phyloP scores from a whole-genome alignment of 2,797 vertebrate species.

The Hipposideros larvatus region DNA sequence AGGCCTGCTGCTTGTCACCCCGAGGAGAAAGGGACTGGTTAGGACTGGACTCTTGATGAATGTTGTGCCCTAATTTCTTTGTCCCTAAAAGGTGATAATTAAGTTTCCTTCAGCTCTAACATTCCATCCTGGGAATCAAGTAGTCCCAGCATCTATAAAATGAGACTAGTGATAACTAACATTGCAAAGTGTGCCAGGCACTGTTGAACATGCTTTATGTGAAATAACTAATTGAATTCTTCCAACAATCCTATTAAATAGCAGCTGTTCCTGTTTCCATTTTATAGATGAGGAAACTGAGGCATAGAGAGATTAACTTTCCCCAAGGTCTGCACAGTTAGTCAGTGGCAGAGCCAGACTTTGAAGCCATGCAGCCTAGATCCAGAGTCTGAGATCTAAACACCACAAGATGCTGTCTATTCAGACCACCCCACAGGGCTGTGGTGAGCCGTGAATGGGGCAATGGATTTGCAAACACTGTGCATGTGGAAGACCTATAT shows the following conservation, averaged over 20 bases:
- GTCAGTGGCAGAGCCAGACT: neutral
- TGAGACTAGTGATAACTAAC: neutral
- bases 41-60: neutral
- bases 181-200: neutral
- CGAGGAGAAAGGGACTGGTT: neutral
- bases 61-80: neutral
- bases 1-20: neutral
- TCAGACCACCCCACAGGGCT: neutral
- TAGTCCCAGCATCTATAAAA: neutral
- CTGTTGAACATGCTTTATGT: neutral
- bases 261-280: neutral
- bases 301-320: neutral
- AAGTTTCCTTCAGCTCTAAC: neutral
- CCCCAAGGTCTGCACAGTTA: neutral
- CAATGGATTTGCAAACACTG: neutral
- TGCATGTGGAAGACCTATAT: neutral
- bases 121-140: neutral
- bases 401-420: neutral
- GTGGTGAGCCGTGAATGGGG: neutral
- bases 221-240: neutral
- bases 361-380: neutral
- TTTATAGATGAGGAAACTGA: neutral
- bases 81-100: neutral
- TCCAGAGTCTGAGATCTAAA: neutral
- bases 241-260: neutral